Evolutionary conservation across 2,797 vertebrate genomes (phyloP), one percentile per base, ranked within the genome.

Genomic region (Falco naumanni): DNA sequence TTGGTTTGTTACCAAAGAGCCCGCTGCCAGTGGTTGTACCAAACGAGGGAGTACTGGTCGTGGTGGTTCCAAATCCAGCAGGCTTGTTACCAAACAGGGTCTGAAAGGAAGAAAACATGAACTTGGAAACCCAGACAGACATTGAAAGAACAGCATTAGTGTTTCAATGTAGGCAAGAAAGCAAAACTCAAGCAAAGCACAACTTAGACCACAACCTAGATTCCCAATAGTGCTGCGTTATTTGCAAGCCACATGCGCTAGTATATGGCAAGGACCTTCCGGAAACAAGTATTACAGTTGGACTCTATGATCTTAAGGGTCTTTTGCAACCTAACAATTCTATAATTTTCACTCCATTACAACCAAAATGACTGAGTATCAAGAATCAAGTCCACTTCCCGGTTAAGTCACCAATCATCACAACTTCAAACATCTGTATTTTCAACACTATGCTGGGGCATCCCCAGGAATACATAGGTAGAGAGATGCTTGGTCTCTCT

Each of bases 31-130:
- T 98, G 5, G 98, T 98, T 45, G 98, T 98, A 25, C 99, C 99
- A 39, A 99, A 99, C 1, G 99, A 99, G 8, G 99, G 98, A 20
- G 99, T 98, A 12, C 99, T 99, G 93, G 99, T 99, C 21, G 99
- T 99, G 80, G 99, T 99, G 95, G 99, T 97, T 80, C 99, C 99
- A 68, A 99, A 99, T 48, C 98, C 98, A 5, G 98, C 95, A 8
- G 99, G 97, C 93, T 99, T 99, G 97, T 98, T 99, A 37, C 99
- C 99, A 91, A 99, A 99, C 89, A 99, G 97, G 94, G 98, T 99
- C 98, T 98, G 98, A 29, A 98, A 97, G 61, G 71, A 92, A 96
- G 84, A 24, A 69, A 39, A 89, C 11, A 20, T 7, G 6, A 6
- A 10, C 34, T 14, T 51, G 65, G 72, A 70, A 87, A 65, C 39